Evolutionary conservation across 30 jellyfish, hydroid and myxozoan species (phyloP).

Genomic region (Pelagia noctiluca): DNA sequence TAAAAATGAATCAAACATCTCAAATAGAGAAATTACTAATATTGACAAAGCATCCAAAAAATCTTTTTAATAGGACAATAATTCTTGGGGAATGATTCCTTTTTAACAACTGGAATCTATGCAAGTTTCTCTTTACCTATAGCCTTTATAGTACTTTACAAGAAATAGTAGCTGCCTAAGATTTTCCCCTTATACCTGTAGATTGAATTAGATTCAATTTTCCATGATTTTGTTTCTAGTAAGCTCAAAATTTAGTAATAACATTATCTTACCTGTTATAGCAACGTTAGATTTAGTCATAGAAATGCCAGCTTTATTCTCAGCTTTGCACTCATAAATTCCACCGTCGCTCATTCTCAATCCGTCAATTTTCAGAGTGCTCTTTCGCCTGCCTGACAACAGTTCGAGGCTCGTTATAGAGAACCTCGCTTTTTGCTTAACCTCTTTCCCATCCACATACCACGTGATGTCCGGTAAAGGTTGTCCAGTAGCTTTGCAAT

Average conservation of each 20-base stretch:
- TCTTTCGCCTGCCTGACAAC: conserved; percentile 46
- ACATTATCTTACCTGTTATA: conserved; percentile 64
- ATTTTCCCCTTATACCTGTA: too few species aligned
- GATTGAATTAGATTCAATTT: too few species aligned
- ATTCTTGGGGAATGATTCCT: neutral
- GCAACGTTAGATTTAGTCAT: conserved; percentile 52
- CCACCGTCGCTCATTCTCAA: conserved; percentile 80
- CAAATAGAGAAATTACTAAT: too few species aligned
- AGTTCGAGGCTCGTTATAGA: conserved; percentile 7
- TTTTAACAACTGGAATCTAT: too few species aligned
- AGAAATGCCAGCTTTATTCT: conserved; percentile 83
- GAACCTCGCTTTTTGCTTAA: conserved; percentile 28
- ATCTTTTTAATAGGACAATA: too few species aligned
- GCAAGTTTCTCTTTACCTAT: too few species aligned
- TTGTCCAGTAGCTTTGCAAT: conserved; percentile 72
- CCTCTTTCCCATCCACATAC: conserved; percentile 65
- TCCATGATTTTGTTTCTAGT: too few species aligned
- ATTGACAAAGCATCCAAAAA: too few species aligned
- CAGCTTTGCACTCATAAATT: conserved; percentile 76
- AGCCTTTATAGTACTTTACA: too few species aligned
- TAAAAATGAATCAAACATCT: neutral
- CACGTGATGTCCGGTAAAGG: conserved; percentile 80
- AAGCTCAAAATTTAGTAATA: neutral
- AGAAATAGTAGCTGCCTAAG: too few species aligned
- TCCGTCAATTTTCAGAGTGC: conserved; percentile 48